Percentiles rank a stretch among this genome's conserved stretches.
These are phyloP conservation scores for Calonectris borealis DNA, from an alignment of 2,113 vertebrate species.

Conservation along the genomic window DNA sequence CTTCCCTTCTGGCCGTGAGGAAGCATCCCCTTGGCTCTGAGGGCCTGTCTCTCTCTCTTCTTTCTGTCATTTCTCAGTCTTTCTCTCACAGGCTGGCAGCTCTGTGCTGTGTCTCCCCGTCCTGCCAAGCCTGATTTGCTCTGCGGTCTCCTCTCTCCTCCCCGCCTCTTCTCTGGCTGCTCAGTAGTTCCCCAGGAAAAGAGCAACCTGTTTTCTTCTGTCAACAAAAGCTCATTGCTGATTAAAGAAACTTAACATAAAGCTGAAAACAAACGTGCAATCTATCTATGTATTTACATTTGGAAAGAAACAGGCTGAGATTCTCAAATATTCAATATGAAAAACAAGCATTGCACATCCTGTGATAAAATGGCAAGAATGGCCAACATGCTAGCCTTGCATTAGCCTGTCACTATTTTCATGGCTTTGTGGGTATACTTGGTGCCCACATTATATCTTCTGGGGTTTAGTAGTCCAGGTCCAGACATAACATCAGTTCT, in stretches of 20 bases:
- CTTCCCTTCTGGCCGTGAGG: neutral
- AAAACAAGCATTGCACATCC: neutral
- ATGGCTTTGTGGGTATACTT: neutral
- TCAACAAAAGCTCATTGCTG: neutral
- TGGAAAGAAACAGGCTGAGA: neutral
- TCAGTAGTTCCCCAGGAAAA: neutral
- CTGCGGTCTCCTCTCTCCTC: neutral
- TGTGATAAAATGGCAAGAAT: neutral
- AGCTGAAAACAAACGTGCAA: neutral
- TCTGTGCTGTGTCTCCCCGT: neutral
- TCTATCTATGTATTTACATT: neutral
- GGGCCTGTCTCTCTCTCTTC: neutral
- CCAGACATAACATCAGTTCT: neutral
- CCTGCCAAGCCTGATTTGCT: neutral
- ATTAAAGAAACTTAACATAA: neutral
- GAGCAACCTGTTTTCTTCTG: neutral
- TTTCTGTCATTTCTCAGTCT: neutral
- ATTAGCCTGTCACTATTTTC: neutral
- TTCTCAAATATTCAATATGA: neutral
- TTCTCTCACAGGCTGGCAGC: neutral
- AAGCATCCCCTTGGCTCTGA: neutral
- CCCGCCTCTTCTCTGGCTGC: neutral
- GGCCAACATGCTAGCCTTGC: neutral
- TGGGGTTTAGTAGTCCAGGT: neutral
- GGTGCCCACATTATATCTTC: neutral